Conservation (phyloP, 2,113 vertebrate species). For the Stegostoma tigrinum region DNA sequence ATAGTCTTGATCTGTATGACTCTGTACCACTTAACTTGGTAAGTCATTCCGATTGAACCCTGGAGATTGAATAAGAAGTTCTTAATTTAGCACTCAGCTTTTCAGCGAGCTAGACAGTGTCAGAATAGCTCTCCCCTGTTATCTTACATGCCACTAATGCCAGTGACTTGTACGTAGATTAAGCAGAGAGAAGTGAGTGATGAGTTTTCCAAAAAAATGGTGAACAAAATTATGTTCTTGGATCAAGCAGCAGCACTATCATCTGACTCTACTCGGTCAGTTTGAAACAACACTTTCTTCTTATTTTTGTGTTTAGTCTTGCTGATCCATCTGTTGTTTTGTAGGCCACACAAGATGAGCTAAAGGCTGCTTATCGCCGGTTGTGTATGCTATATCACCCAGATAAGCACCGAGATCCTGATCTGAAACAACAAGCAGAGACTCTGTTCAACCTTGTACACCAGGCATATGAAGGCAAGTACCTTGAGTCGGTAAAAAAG, state of each 20-base stretch:
- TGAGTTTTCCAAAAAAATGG: not conserved
- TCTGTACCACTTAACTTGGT: not conserved
- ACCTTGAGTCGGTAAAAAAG: not conserved
- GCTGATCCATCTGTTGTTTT: constrained; percentile 31
- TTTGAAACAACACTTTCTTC: constrained; percentile 37
- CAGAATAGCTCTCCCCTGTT: not conserved
- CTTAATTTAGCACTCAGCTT: not conserved
- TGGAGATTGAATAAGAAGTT: not conserved
- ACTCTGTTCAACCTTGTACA: constrained; percentile 91
- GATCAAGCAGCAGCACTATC: not conserved
- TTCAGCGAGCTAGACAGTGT: not conserved
- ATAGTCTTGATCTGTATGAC: not conserved
- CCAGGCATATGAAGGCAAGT: constrained; percentile 91
- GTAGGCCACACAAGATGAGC: constrained; percentile 89
- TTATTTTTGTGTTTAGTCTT: not conserved
- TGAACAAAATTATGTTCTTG: not conserved
- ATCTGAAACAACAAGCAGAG: constrained; percentile 85
- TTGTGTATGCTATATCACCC: constrained; percentile 97
- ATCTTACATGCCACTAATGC: not conserved
- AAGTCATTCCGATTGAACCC: not conserved
- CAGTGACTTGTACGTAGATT: not conserved
- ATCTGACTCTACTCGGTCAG: constrained; percentile 30
- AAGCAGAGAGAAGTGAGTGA: not conserved
- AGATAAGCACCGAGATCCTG: constrained; percentile 93
- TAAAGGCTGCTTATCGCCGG: constrained; percentile 87